A percentile compares a stretch with the other conserved stretches of the same genome.
phyloP scores from a whole-genome alignment of 2,888 invertebrate species.

The Drepanosiphum platanoidis region DNA sequence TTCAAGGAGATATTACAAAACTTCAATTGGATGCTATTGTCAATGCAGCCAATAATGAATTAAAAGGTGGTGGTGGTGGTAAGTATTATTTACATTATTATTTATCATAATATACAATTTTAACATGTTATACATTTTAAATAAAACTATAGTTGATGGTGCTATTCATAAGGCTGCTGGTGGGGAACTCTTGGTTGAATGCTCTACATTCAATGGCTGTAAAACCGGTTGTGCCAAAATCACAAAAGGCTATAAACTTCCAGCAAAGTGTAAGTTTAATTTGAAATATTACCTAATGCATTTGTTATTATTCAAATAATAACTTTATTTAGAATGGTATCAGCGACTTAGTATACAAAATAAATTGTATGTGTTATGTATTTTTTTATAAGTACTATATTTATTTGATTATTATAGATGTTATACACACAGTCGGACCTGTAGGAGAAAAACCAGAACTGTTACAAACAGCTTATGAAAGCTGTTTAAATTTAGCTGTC shows the following conservation, averaged over 20 bases:
- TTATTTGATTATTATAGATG: constrained; percentile 72
- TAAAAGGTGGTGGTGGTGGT: constrained; percentile 85
- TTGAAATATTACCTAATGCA: not conserved
- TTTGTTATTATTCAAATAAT: not conserved
- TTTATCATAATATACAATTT: not conserved
- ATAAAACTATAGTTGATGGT: constrained; percentile 77
- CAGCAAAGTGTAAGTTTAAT: constrained; percentile 80
- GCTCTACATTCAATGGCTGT: constrained; percentile 78
- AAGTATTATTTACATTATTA: constrained; percentile 51
- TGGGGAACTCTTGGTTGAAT: constrained; percentile 75
- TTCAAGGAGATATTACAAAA: constrained; percentile 83
- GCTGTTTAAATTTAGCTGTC: constrained; percentile 72
- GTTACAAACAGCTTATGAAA: constrained; percentile 78
- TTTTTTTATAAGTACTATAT: no score
- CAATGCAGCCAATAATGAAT: constrained; percentile 84
- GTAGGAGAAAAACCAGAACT: constrained; percentile 75
- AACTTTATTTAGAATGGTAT: not conserved
- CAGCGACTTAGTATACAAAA: no score
- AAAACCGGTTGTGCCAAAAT: constrained; percentile 84
- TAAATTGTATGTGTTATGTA: no score
- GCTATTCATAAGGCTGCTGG: constrained; percentile 89
- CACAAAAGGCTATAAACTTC: constrained; percentile 83
- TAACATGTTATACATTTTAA: not conserved
- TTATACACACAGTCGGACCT: constrained; percentile 92
- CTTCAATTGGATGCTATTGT: constrained; percentile 89